Evolutionary conservation across 2,888 invertebrate species (phyloP).

Genomic region (Agrypnus murinus): DNA sequence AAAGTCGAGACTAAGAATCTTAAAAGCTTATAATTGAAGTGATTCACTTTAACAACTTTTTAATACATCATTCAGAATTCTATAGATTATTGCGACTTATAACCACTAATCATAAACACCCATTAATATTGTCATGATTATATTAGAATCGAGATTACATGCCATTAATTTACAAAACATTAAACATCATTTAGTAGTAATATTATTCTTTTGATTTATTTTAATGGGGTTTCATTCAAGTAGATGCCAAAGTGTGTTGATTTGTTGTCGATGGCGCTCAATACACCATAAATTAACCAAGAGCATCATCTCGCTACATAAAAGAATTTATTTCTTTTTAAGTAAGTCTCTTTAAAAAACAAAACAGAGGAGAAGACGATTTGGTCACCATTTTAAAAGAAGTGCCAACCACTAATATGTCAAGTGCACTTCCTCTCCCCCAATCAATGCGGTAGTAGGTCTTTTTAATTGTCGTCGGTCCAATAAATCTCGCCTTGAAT

Average conservation of each 20-base stretch:
- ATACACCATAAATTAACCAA: slow-evolving; percentile 12
- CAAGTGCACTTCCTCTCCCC: slow-evolving; percentile 12
- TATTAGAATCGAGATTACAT: slow-evolving; percentile 41
- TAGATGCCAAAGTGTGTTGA: slow-evolving; percentile 25
- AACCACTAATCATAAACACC: slow-evolving; percentile 38
- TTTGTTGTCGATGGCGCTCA: slow-evolving; percentile 19
- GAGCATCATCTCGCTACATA: no score
- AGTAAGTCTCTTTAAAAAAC: no score
- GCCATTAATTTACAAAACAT: slow-evolving; percentile 42
- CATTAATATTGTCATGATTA: slow-evolving; percentile 39
- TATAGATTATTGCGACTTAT: slow-evolving; percentile 23
- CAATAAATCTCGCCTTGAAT: slow-evolving; percentile 27
- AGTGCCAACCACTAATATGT: no score
- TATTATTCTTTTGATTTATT: slow-evolving; percentile 37
- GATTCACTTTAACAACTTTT: slow-evolving; percentile 2
- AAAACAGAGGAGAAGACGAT: no score
- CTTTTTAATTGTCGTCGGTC: slow-evolving; percentile 29
- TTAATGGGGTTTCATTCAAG: slow-evolving; percentile 17
- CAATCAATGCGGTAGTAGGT: not conserved
- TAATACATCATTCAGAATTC: slow-evolving; percentile 25
- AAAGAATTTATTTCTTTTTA: not conserved
- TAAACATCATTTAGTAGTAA: not conserved
- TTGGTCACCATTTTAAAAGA: slow-evolving; percentile 13
- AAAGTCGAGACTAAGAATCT: no score
- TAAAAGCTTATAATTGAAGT: not conserved